Base-by-base conservation (phyloP, 2,113 vertebrate species). In the Rattus rattus region DNA sequence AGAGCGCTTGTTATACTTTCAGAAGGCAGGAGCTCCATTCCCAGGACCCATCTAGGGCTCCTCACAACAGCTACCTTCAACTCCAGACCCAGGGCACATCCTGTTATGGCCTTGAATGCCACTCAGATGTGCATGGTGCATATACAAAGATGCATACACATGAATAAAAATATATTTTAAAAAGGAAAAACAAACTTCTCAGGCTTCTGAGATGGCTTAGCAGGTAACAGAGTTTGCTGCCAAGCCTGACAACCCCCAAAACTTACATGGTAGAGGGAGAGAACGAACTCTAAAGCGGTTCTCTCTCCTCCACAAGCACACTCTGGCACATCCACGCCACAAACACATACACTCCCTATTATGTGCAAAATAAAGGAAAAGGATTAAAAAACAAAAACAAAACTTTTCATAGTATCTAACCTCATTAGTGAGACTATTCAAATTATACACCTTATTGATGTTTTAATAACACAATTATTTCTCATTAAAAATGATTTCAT, bases 351-450 rank as follows among this genome's bases (percentile, higher is more conserved):
- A 80, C 16, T 47, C 6, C 28, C 30, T 33, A 69, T 30, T 69
- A 65, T 1, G 11, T 33, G 65, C 65, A 65, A 83, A 49, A 86
- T n/a, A 84, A 28, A 84, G 39, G 39, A 17, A 28, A n/a, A 7
- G 1, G 16, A 54, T 80, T 54, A 12, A 24, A 49, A 88, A 72
- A 72, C 6, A 56, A 26, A 73, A 73, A n/a, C 2, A 24, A n/a
- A 24, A 49, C 13, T 2, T 17, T 88, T 20, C n/a, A n/a, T 84
- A 16, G 5, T 84, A 79, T 2, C 88, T 89, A 88, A 69, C 77
- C 13, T 70, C 91, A 91, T 73, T 95, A 77, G n/a, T 56, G 33
- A 81, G 65, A 86, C 9, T 73, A 90, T 88, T 56, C 59, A 81
- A 47, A 91, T 91, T n/a, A 79, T 81, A 0, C 2, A 93, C 80